Base-by-base conservation (phyloP, 2,888 invertebrate genomes). In the Netelia inedita region DNA sequence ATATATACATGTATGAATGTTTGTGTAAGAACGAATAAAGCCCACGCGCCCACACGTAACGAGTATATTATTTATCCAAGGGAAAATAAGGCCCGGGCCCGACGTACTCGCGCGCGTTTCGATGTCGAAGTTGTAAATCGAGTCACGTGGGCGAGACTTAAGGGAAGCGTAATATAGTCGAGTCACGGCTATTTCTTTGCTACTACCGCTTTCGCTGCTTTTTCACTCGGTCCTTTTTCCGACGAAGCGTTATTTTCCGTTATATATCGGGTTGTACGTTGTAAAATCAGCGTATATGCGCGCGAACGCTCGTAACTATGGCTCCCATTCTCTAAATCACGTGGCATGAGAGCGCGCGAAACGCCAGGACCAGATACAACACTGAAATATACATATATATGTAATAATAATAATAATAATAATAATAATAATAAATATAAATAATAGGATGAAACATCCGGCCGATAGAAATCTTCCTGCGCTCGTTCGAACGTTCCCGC, bases 61-160 rank as follows among this genome's bases (percentile, higher is more conserved):
- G 72, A 35, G 76, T 43, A 69, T 84, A 85, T 85, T 85, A 85
- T 85, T 85, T 85, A 85, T 85, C 61, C 78, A 46, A 82, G 85
- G 14, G 53, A 59, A 79, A 83, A 79, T 68, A 83, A 82, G 84
- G 76, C 80, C 72, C 79, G 68, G 73, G 81, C 74, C 72, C 21
- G 73, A 50, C 11, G 50, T 28, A 21, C 53, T 16, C 75, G 43
- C 35, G 35, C 35, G 35, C 35, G 35, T 35, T 69, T 87, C 85
- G 87, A 88, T 78, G 88, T 88, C 88, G 87, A 86, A 86, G 84
- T 81, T 87, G 87, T 87, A 87, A 89, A 90, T 83, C 87, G 83
- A 89, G 83, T 82, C 80, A 71, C 85, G 88, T 88, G 88, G 88
- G 89, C 87, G 81, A 85, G 80, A 83, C 85, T 82, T 78, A 78